Evolutionary conservation across 2,888 invertebrate genomes (phyloP).

Genomic region (Callyntrura guangdongensis): DNA sequence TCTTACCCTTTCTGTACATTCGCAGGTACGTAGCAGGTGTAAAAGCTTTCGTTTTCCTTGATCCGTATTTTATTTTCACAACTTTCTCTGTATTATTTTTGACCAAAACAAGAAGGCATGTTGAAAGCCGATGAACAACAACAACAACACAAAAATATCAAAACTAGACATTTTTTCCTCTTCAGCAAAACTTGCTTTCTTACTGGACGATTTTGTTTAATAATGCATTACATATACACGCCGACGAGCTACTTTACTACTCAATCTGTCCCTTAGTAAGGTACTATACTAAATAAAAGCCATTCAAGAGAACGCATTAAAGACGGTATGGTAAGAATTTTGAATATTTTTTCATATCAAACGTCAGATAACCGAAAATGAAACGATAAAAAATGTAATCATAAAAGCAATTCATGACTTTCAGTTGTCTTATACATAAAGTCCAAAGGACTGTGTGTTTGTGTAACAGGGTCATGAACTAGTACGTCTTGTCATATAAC

Average conservation of each 20-base stretch:
- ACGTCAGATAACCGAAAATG: background rate
- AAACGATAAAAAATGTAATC: background rate
- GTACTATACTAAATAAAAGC: background rate
- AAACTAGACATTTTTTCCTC: background rate
- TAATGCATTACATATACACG: background rate
- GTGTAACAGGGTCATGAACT: too few species aligned
- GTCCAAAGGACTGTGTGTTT: too few species aligned
- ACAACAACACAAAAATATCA: background rate
- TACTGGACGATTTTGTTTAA: background rate
- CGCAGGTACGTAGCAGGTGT: background rate
- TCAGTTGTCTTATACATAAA: too few species aligned
- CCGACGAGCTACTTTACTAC: too few species aligned
- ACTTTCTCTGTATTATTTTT: background rate
- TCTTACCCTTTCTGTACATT: background rate
- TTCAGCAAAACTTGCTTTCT: background rate
- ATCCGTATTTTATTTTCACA: background rate
- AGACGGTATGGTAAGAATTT: background rate
- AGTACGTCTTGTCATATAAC: too few species aligned
- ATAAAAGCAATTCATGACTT: background rate
- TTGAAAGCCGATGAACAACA: background rate
- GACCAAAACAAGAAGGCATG: background rate
- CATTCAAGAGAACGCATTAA: conserved; percentile 6
- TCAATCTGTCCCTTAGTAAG: too few species aligned
- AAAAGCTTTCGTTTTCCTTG: too few species aligned
- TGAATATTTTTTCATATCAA: background rate